phyloP scores from a whole-genome alignment of 2,888 invertebrate species.

The Aradus depressus region DNA sequence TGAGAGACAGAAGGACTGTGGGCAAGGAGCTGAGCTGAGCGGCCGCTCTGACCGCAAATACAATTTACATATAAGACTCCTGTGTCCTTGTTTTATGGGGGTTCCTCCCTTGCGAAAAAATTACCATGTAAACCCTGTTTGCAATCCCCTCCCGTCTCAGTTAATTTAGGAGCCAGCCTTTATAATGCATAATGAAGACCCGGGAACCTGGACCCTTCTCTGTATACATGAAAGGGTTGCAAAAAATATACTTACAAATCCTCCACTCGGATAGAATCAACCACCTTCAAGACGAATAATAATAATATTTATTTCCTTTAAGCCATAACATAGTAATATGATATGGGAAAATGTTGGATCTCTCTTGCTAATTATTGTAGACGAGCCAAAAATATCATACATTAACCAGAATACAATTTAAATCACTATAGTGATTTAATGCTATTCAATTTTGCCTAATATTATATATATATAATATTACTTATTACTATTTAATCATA shows the following conservation, averaged over 20 bases:
- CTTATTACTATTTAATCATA: no score
- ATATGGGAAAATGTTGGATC: no score
- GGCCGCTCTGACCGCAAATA: slow-evolving; percentile 25
- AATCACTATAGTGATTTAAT: no score
- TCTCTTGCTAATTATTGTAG: no score
- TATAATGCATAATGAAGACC: slow-evolving; percentile 17
- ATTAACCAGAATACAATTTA: no score
- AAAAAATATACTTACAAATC: slow-evolving; percentile 16
- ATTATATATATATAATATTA: no score
- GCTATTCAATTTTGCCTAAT: no score
- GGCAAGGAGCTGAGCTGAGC: background rate
- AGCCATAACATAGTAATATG: no score
- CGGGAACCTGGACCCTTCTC: slow-evolving; percentile 4
- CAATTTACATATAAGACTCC: slow-evolving; percentile 29
- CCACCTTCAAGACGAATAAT: no score
- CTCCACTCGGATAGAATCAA: no score
- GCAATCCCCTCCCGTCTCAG: slow-evolving; percentile 15
- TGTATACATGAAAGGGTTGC: slow-evolving; percentile 17
- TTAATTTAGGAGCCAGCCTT: slow-evolving; percentile 12
- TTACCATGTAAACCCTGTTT: slow-evolving; percentile 18
- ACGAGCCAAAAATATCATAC: no score
- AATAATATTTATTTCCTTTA: no score
- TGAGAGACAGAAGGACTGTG: slow-evolving; percentile 14
- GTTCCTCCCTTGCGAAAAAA: slow-evolving; percentile 17
- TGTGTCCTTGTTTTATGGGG: slow-evolving; percentile 20